phyloP scores from a whole-genome alignment of 2,888 invertebrate genomes.

The Lydus trimaculatus region DNA sequence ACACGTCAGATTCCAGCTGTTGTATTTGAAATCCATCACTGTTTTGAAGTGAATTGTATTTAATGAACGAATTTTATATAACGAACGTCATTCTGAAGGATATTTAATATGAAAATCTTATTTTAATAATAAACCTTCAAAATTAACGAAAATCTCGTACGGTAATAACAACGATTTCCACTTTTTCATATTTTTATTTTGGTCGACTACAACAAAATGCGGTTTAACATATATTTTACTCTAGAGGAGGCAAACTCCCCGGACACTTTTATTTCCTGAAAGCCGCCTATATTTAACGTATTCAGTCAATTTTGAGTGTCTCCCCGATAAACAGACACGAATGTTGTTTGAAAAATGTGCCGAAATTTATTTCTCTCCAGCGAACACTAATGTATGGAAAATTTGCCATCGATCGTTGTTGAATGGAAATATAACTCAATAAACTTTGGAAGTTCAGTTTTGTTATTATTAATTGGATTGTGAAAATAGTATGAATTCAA shows the following conservation, averaged over 20 bases:
- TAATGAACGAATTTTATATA: too few relatives aligned
- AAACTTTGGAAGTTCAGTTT: neutral
- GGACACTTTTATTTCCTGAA: neutral
- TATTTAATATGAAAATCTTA: too few relatives aligned
- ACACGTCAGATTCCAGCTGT: too few relatives aligned
- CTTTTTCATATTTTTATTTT: too few relatives aligned
- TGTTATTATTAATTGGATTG: neutral
- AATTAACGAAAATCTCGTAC: too few relatives aligned
- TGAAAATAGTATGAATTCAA: neutral
- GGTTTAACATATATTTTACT: too few relatives aligned
- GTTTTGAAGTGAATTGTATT: too few relatives aligned
- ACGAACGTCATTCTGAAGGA: too few relatives aligned
- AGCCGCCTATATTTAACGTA: neutral
- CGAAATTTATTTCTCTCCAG: neutral
- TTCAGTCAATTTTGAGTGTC: neutral
- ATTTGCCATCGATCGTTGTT: neutral
- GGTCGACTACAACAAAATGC: too few relatives aligned
- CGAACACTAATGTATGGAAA: neutral
- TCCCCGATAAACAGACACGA: neutral
- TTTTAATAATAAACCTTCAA: too few relatives aligned
- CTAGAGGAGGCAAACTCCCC: neutral
- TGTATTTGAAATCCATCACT: too few relatives aligned
- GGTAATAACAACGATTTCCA: too few relatives aligned
- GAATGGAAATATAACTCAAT: neutral
- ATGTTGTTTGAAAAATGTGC: neutral